Evolutionary conservation across 2,888 invertebrate genomes (phyloP), one percentile per base, ranked within the genome.

Genomic region (Cyaniris semiargus): DNA sequence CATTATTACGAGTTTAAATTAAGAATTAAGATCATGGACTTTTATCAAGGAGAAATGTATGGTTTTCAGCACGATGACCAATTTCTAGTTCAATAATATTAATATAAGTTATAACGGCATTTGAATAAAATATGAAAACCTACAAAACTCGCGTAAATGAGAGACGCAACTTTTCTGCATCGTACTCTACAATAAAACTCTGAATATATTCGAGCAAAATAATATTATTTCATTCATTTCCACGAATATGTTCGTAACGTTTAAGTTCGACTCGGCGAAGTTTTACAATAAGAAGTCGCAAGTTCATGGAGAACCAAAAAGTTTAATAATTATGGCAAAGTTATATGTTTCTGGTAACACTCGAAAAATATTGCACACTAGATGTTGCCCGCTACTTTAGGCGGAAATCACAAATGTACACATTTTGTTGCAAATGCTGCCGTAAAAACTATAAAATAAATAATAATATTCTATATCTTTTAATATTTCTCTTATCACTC

Each of bases 221-320:
- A 21, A 34, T 38, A n/a, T 34, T 71, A 71, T 71, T 71, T 71
- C 34, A 21, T 38, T 71, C 21, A 71, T 71, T 34, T 70, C 31
- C 18, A 34, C n/a, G 70, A 2, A 34, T 70, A 34, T n/a, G 3
- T 31, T 34, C 18, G 60, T 66, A n/a, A 18, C 38, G n/a, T 71
- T 38, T n/a, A 18, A 70, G 18, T 34, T 70, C 3, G n/a, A 31
- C 15, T 71, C 71, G 38, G 23, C 13, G 3, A 71, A 71, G n/a
- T 71, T 71, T 71, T 21, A 71, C 71, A 38, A 71, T 71, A 38
- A 38, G 38, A 71, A 71, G 38, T 71, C 71, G n/a, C n/a, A 38
- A 4, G 71, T 71, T 38, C 34, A 38, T 21, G 38, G 23, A 53
- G 15, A 23, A 21, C 34, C 34, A 38, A 38, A 34, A 71, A 71